Evolutionary conservation across 2,797 vertebrate genomes (phyloP), one percentile per base, ranked within the genome.

Genomic region (Dendrocincla tyrannina): DNA sequence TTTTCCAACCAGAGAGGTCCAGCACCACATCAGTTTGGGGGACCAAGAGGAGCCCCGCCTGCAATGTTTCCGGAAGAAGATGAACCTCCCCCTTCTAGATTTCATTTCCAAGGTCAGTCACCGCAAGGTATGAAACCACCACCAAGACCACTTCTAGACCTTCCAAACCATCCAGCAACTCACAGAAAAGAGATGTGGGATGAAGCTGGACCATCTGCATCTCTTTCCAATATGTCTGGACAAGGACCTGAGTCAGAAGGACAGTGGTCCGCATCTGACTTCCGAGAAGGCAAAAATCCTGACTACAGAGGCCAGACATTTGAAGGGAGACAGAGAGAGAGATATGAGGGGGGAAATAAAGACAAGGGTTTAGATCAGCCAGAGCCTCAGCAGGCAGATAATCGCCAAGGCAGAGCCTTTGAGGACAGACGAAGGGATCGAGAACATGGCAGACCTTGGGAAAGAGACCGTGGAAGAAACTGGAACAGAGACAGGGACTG

Each of bases 371-470:
- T 96, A 42, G 97, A 96, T 24, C 97, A 98, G 53, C 78, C 95
- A 4, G 97, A 98, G 22, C 77, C 89, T 27, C 98, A 97, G 44
- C 95, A 97, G 28, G 94, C 96, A 1, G 99, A 99, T 50, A 98
- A 98, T 56, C 98, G 98, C 35, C 98, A 97, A 44, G 97, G 98
- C 52, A 98, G 99, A 52, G 85, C 97, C 33, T 98, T 98, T 4
- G 99, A 99, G 50, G 99, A 99, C 47, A 97, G 98, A 39, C 97
- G 98, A 82, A 98, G 99, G 77, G 99, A 99, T 67, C 97, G 98
- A 63, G 99, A 99, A 28, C 98, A 98, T 0, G 88, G 98, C 79
- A 97, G 98, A 82, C 95, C 98, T 11, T 99, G 99, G 99, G 99
- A 98, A 46, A 98, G 98, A 94, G 97, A 98, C 50, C 98, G 97